Percentiles rank a stretch among this genome's conserved stretches.
These are phyloP conservation scores for Drosophila rellima DNA, from an alignment of 2,888 invertebrate species.

Conservation along the genomic window DNA sequence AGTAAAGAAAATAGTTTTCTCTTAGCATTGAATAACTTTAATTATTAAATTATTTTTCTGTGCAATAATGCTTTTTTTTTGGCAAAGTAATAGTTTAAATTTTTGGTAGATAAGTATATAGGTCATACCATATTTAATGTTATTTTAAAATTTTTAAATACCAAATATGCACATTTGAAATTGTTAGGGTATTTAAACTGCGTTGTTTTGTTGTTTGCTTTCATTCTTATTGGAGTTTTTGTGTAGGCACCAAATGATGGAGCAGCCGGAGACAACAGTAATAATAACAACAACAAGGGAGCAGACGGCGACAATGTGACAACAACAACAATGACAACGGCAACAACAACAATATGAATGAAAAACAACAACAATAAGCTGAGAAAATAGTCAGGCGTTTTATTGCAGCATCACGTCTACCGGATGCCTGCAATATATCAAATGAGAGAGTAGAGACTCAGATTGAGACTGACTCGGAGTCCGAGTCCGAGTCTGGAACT, in stretches of 20 bases:
- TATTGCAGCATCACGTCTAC: conserved; percentile 82
- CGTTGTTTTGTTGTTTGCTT: conserved; percentile 36
- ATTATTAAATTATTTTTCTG: too few relatives aligned
- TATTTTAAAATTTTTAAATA: too few relatives aligned
- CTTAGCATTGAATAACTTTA: neutral
- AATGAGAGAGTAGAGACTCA: conserved; percentile 32
- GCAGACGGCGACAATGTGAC: conserved; percentile 72
- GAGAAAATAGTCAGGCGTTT: conserved; percentile 63
- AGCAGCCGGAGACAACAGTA: conserved; percentile 38
- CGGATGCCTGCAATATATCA: conserved; percentile 81
- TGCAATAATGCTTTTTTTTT: too few relatives aligned
- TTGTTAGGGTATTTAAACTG: conserved; percentile 37
- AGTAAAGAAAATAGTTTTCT: neutral
- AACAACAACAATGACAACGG: conserved; percentile 58
- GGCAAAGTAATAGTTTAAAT: too few relatives aligned
- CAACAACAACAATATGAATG: conserved; percentile 7
- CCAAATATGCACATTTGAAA: neutral
- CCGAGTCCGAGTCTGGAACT: conserved; percentile 11
- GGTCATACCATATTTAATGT: too few relatives aligned
- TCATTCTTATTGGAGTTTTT: conserved; percentile 70
- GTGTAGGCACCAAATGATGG: conserved; percentile 65
- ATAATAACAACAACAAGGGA: conserved; percentile 35
- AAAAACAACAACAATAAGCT: conserved; percentile 37
- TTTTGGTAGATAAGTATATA: too few relatives aligned
- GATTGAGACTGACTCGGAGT: conserved; percentile 22